These are phyloP conservation scores for Platysteira castanea DNA, from an alignment of 2,113 vertebrate species.

Conservation along the genomic window DNA sequence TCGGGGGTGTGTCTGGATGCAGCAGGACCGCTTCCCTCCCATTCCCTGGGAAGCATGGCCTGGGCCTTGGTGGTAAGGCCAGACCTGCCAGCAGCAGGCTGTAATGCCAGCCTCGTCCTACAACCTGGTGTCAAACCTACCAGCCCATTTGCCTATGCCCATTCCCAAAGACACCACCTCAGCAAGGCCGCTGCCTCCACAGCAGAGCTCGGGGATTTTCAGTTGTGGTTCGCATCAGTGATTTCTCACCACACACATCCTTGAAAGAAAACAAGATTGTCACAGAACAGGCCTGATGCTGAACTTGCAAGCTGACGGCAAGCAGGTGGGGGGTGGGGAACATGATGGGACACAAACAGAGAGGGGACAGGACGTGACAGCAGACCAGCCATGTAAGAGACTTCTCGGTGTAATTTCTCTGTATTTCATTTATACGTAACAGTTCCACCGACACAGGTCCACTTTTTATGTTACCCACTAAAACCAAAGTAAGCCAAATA, in stretches of 20 bases:
- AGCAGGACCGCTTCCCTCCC: not conserved
- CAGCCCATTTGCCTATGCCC: accelerated
- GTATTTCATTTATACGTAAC: not conserved
- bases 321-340: not conserved
- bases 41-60: not conserved
- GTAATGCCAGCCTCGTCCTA: not conserved
- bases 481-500: not conserved
- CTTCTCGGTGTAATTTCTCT: not conserved
- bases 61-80: not conserved
- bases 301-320: not conserved
- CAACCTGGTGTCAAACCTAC: not conserved
- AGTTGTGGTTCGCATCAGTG: not conserved
- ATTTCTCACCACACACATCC: not conserved
- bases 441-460: not conserved
- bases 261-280: not conserved
- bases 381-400: accelerated
- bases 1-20: not conserved
- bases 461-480: not conserved
- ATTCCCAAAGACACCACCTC: not conserved
- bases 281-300: not conserved
- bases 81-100: not conserved
- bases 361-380: not conserved
- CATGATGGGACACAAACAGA: not conserved
- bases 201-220: not conserved
- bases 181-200: not conserved